phyloP scores from a whole-genome alignment of 2,113 vertebrate genomes.

The Oncorhynchus gorbuscha region DNA sequence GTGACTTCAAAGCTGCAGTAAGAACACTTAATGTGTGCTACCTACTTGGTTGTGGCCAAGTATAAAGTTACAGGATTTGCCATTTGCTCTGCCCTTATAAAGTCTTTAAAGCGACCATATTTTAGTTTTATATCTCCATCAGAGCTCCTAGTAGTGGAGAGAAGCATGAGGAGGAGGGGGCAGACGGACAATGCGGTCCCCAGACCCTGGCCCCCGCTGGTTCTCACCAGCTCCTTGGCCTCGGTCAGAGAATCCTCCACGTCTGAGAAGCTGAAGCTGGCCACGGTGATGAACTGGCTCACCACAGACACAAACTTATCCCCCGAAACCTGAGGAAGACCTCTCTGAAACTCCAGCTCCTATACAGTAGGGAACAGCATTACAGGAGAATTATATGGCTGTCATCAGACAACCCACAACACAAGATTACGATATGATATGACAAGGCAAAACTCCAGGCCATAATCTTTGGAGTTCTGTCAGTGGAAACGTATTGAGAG shows the following conservation, averaged over 20 bases:
- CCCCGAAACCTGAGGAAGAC: slow-evolving; percentile 78
- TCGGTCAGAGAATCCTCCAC: slow-evolving; percentile 93
- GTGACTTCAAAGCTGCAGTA: slow-evolving; percentile 7
- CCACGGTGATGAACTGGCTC: slow-evolving; percentile 97
- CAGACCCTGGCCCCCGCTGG: neutral
- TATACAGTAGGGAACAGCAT: slow-evolving; percentile 39
- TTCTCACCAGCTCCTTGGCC: slow-evolving; percentile 92
- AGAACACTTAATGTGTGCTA: neutral
- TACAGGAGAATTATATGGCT: no score
- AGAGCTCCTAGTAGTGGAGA: neutral
- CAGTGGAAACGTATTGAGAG: no score
- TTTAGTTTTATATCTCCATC: slow-evolving; percentile 1
- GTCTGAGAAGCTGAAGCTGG: slow-evolving; percentile 98
- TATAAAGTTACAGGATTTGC: slow-evolving; percentile 51
- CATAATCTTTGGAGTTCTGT: no score
- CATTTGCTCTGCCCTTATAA: slow-evolving; percentile 1
- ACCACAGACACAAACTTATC: slow-evolving; percentile 97
- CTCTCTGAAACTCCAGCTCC: slow-evolving; percentile 95
- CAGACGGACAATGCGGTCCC: neutral
- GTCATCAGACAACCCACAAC: neutral
- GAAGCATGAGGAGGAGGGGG: neutral
- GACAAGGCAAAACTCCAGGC: no score
- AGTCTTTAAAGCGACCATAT: neutral
- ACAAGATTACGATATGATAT: neutral
- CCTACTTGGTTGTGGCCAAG: neutral